phyloP scores from a whole-genome alignment of 2,797 vertebrate species.

The Parauchenoglanis ngamensis region DNA sequence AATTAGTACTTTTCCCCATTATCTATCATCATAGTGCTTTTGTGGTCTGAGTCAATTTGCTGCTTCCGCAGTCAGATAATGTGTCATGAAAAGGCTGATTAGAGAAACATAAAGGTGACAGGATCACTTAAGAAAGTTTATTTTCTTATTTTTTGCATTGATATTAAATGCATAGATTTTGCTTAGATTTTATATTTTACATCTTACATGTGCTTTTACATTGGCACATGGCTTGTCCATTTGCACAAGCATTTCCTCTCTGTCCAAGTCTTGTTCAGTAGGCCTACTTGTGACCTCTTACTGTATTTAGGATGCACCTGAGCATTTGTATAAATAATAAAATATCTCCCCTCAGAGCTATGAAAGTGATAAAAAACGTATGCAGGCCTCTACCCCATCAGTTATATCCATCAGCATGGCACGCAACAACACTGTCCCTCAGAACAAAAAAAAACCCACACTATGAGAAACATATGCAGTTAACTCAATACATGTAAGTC shows the following conservation, averaged over 20 bases:
- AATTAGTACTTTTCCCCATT: background rate
- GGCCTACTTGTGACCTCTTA: background rate
- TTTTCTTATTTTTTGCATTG: background rate
- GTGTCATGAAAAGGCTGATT: conserved; percentile 21
- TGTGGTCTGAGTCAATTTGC: conserved; percentile 25
- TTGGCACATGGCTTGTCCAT: conserved; percentile 6
- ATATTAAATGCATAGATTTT: background rate
- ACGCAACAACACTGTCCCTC: background rate
- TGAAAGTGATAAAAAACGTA: conserved; percentile 25
- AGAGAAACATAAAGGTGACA: conserved; percentile 35
- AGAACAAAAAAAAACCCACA: conserved; percentile 8
- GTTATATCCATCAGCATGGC: conserved; percentile 25
- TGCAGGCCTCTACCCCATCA: conserved; percentile 2
- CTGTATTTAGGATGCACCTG: conserved; percentile 10
- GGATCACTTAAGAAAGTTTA: conserved; percentile 3
- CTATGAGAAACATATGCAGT: background rate
- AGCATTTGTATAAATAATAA: conserved; percentile 10
- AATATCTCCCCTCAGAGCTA: conserved; percentile 13
- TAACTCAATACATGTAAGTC: conserved; percentile 21
- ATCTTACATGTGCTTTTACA: background rate
- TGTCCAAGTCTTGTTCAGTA: background rate
- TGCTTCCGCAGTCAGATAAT: conserved; percentile 50
- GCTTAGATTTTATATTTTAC: background rate
- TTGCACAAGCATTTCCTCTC: background rate
- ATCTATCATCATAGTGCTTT: background rate